Base-by-base conservation (phyloP, 2,797 vertebrate species). In the Thunnus albacares region DNA sequence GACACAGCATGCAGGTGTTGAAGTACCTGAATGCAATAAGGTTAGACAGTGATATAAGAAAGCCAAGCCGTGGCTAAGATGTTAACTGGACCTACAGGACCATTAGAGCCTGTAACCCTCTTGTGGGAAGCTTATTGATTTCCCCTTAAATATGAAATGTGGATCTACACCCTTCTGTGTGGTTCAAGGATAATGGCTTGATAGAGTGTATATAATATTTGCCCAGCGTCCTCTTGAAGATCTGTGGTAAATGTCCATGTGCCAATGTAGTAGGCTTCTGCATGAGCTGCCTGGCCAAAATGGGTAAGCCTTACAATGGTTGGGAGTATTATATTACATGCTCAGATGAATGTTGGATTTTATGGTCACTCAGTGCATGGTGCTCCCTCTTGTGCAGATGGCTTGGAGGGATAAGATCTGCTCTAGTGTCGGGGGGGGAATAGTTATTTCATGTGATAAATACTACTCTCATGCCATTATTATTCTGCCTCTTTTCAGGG, bases 291-390 rank as follows among this genome's bases (percentile, higher is more conserved):
- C 6, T 18, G 63, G 81, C 64, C 81, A 87, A 81, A 70, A 60
- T 71, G 63, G 71, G 62, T 73, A 81, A 89, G 92, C 80, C 85
- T 82, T 84, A 87, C 78, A 86, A 76, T 79, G 26, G 77, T 80
- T 81, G 71, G 18, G 3, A 83, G 67, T 79, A 83, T 93, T 93
- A 90, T 89, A 90, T 87, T 85, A 84, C 84, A 90, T 88, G 90
- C 89, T 91, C 80, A 86, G 83, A 76, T 93, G 87, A 87, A 85
- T 57, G 81, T 79, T 58, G 85, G 82, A 81, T 92, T 95, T 90
- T 90, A 92, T 91, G 78, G 89, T 80, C 85, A 87, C 73, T 75
- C 72, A 56, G 80, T 86, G 75, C 33, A 52, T 47, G 59, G 67
- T 71, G 71, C 59, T 81, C 67, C 74, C 57, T 85, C 77, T 64